These are phyloP conservation scores for Strigamia transsilvanica DNA, from an alignment of 2,888 invertebrate genomes.

Conservation along the genomic window DNA sequence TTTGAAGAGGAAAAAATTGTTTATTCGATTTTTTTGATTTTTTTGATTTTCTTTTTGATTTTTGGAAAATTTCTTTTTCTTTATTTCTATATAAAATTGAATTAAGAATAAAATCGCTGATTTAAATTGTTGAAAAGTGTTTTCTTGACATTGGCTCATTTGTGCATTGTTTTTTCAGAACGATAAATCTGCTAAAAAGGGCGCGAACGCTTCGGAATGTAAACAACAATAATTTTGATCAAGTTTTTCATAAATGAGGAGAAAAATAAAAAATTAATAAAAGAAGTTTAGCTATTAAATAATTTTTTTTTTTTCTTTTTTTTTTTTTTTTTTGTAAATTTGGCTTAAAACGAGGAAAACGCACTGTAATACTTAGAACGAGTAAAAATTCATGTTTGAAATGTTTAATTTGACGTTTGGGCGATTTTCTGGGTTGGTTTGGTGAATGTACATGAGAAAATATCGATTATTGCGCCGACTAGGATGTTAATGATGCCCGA, in stretches of 20 bases:
- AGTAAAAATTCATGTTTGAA: constrained; percentile 33
- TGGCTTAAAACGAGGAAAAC: constrained; percentile 14
- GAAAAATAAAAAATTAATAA: not conserved
- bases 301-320: not conserved
- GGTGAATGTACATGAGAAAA: not conserved
- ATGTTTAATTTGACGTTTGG: not conserved
- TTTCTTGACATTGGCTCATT: not conserved
- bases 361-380: constrained; percentile 14
- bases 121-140: not conserved
- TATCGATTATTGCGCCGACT: not conserved
- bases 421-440: not conserved
- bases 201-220: constrained; percentile 27
- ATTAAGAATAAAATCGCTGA: constrained; percentile 6
- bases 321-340: constrained; percentile 5
- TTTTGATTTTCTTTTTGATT: not conserved
- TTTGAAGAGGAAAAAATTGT: too few relatives aligned
- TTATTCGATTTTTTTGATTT: not conserved
- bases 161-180: constrained; percentile 33
- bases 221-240: constrained; percentile 51
- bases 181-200: constrained; percentile 37
- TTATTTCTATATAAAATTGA: not conserved
- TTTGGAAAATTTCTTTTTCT: not conserved
- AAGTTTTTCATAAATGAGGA: constrained; percentile 10
- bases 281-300: not conserved
- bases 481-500: constrained; percentile 68